Conservation (phyloP, 1,140 invertebrate species). For the Lucilia cuprina region DNA sequence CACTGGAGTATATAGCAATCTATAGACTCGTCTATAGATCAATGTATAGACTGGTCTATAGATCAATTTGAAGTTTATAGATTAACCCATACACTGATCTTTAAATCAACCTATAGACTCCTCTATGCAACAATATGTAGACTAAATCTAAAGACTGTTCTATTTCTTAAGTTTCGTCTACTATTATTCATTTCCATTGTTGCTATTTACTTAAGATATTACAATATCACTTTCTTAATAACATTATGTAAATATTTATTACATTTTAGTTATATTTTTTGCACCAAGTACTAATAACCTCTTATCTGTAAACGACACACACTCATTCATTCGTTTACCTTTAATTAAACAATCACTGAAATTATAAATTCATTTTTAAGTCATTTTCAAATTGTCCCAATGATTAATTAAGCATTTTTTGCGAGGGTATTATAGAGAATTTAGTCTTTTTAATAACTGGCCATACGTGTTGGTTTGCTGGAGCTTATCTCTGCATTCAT, state of each 20-base stretch:
- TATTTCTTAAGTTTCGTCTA: too few relatives aligned
- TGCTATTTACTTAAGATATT: background rate
- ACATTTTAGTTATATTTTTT: background rate
- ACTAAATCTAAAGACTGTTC: too few relatives aligned
- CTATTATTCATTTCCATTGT: background rate
- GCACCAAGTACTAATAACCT: background rate
- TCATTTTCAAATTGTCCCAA: background rate
- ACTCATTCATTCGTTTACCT: too few relatives aligned
- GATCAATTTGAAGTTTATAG: too few relatives aligned
- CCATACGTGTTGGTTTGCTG: background rate
- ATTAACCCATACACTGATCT: too few relatives aligned
- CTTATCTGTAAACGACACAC: background rate
- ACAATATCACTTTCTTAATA: background rate
- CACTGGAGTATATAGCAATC: too few relatives aligned
- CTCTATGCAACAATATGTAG: too few relatives aligned
- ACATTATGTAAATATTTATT: background rate
- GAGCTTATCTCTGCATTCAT: background rate
- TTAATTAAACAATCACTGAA: background rate
- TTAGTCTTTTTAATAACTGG: background rate
- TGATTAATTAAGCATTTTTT: background rate
- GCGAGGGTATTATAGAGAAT: background rate
- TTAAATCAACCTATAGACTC: too few relatives aligned
- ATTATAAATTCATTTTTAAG: background rate
- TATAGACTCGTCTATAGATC: too few relatives aligned
- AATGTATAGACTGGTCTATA: too few relatives aligned